Evolutionary conservation across 2,113 vertebrate genomes (phyloP), one percentile per base, ranked within the genome.

Genomic region (Oxyruncus cristatus): DNA sequence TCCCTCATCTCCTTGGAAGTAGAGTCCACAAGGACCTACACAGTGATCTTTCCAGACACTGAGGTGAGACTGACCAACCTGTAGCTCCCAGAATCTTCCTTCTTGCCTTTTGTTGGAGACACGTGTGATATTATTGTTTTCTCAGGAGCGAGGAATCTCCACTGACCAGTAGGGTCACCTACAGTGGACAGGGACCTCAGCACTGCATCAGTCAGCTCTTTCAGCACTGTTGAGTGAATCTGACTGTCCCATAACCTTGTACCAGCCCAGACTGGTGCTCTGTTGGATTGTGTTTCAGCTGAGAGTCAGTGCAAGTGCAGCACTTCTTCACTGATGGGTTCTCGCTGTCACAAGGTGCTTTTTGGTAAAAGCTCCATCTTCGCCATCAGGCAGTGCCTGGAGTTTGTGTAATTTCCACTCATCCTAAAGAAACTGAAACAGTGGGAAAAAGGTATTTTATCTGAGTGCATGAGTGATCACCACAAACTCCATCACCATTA

Each of bases 401-500:
- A 44, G 42, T 16, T 33, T 1, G 6, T n/a, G 37, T 58, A 13
- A 21, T 44, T 80, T 44, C 15, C 47, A 42, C 16, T 5, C 15
- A 5, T 47, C 46, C 50, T 91, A 44, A 68, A 68, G 80, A 62
- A 70, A 47, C 44, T n/a, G 37, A 20, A 79, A 72, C 13, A 32
- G 35, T 72, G 50, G 17, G 59, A 66, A 46, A 72, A 87, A 62
- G 20, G 9, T 66, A 9, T 46, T 66, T 73, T 49, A 42, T 24
- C 32, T 35, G 56, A 59, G 56, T 24, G 56, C 56, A 24, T 24
- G 56, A 59, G 56, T 42, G 74, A 75, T 50, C 1, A 2, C 65
- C 61, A 14, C 27, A 46, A 55, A 30, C 42, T 50, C 32, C 68
- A 19, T 61, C 22, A 23, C 6, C 0, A 0, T 24, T 58, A 71